Evolutionary conservation across 2,113 vertebrate genomes (phyloP), one percentile per base, ranked within the genome.

Genomic region (Tachycineta bicolor): DNA sequence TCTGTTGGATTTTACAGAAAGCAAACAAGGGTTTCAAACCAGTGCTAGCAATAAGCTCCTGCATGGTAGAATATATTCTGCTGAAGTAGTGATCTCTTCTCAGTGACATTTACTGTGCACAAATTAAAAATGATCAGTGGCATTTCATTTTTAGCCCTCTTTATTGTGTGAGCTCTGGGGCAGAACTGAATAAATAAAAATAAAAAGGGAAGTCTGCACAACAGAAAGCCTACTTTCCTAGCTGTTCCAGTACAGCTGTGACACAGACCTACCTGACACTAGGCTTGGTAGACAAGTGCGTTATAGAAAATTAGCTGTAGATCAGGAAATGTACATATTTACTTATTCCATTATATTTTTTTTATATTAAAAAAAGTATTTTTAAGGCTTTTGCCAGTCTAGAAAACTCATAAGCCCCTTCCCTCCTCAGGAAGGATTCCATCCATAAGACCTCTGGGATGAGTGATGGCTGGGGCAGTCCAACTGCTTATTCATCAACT

Each of bases 101-200:
- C 0, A 0, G 80, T 89, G 86, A 90, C 69, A 83, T 93, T 94
- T 92, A 78, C 56, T 33, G 28, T 64, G 78, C 22, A 59, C 49
- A 85, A 71, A 28, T 65, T 85, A 79, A 93, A 81, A 95, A 63
- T 23, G 8, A 55, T 55, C 56, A 49, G 52, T 87, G 92, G 21
- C 60, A 88, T 90, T 97, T 94, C n/a, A 78, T 67, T 92, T 90
- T 75, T 33, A 83, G 56, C 64, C 21, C 31, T 80, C 17, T 89
- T 85, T 76, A 65, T 59, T 86, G 39, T 90, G 28, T 43, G 63
- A 90, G 41, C 49, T 90, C 84, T 0, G 0, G 56, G 43, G 37
- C 24, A 96, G 55, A 87, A 70, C 11, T 11, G 2, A 90, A 77
- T 68, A 93, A 92, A 95, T 71, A 80, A 88, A 94, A 94, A 77